Conservation (phyloP, 2,888 invertebrate species). For the Smittia sp. region DNA sequence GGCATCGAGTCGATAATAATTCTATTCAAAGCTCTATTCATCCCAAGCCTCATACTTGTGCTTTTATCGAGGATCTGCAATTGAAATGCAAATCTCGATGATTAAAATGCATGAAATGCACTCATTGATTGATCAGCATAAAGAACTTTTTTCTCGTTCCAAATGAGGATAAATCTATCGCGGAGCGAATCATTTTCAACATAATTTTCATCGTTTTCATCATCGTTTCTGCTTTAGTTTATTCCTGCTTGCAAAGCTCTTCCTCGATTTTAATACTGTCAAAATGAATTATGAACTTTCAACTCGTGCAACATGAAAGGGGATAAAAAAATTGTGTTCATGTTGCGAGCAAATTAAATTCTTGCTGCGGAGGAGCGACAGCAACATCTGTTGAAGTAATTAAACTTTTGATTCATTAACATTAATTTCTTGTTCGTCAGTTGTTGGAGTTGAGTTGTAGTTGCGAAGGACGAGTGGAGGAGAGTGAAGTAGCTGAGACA, state of each 20-base stretch:
- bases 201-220: background rate
- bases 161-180: background rate
- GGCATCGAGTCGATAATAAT: too few relatives aligned
- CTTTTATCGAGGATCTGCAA: background rate
- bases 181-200: background rate
- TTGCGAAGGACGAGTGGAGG: background rate
- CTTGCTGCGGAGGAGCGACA: background rate
- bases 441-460: background rate
- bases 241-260: background rate
- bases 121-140: background rate
- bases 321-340: background rate
- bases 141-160: background rate
- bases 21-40: background rate
- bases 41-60: background rate
- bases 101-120: constrained; percentile 1
- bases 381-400: constrained; percentile 38
- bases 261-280: constrained; percentile 9
- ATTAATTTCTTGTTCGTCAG: constrained; percentile 34
- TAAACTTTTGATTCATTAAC: constrained; percentile 41
- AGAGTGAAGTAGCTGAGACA: constrained; percentile 13
- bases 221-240: background rate
- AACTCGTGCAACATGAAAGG: background rate
- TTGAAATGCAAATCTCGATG: constrained; percentile 13
- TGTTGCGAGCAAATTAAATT: constrained; percentile 19
- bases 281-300: constrained; percentile 21